Evolutionary conservation across 2,888 invertebrate species (phyloP), one percentile per base, ranked within the genome.

Genomic region (Apeira syringaria): DNA sequence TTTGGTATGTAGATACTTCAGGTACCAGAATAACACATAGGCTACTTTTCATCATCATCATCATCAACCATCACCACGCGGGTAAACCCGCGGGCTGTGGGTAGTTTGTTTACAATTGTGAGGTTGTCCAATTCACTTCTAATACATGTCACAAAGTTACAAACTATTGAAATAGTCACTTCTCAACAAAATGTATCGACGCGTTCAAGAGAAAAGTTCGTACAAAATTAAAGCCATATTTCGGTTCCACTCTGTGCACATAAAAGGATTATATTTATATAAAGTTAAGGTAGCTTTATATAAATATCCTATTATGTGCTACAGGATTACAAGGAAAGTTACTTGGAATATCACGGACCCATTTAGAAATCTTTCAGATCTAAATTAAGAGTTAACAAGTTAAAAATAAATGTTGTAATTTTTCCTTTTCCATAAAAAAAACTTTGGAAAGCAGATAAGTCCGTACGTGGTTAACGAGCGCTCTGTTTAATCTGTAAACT

Each of bases 261-360:
- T 28, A 12, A 10, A 20, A 10, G 36, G 31, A 33, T n/a, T n/a
- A n/a, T 30, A 45, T 50, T 47, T 52, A 15, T 15, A 15, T 2
- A 15, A 15, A 15, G 15, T 15, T 4, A n/a, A n/a, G n/a, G n/a
- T n/a, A n/a, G n/a, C n/a, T n/a, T n/a, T n/a, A n/a, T 41, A 44
- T 26, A 27, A 39, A n/a, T 9, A 12, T 13, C 41, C 24, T 31
- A 38, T 32, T 37, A 13, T 17, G 5, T 17, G 5, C 5, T 20
- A 5, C 20, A 5, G 7, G 24, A n/a, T 32, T 32, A 53, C 53
- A 50, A 34, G 41, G 28, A 50, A 50, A 45, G 42, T 31, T 53
- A 50, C 50, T 50, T 29, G 29, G 24, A 44, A 35, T 35, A 25
- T 26, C 17, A 32, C 4, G 27, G 15, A 26, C 28, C 25, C 15